Evolutionary conservation across 2,888 invertebrate genomes (phyloP).

Genomic region (Xestoiulus laeticollis): DNA sequence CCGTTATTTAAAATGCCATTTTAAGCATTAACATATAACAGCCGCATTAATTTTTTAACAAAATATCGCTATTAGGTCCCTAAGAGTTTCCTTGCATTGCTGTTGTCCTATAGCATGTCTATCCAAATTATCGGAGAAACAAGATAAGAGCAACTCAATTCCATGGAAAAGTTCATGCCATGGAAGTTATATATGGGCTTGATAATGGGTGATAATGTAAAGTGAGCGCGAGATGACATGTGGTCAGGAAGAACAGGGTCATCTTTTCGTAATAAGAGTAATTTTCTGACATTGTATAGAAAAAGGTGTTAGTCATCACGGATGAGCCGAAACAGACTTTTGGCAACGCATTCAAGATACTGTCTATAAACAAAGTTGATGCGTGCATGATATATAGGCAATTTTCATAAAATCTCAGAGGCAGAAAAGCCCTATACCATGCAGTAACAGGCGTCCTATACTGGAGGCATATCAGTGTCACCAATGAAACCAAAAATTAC

Average conservation of each 20-base stretch:
- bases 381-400: not conserved
- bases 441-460: not conserved
- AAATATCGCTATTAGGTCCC: too few relatives aligned
- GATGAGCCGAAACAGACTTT: conserved; percentile 12
- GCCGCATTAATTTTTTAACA: too few relatives aligned
- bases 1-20: too few relatives aligned
- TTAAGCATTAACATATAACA: too few relatives aligned
- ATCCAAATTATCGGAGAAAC: not conserved
- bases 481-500: not conserved
- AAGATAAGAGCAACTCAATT: not conserved
- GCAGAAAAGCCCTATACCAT: not conserved
- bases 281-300: not conserved
- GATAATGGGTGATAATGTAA: not conserved
- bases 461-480: not conserved
- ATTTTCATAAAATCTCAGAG: not conserved
- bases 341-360: not conserved
- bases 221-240: not conserved
- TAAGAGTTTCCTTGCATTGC: too few relatives aligned
- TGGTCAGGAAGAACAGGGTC: conserved; percentile 11
- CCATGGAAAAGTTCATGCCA: not conserved
- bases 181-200: not conserved
- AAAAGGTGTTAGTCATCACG: not conserved
- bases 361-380: not conserved
- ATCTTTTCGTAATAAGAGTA: conserved; percentile 14
- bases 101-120: not conserved